These are phyloP conservation scores for Spodoptera frugiperda DNA, from an alignment of 1,140 invertebrate species.

Conservation along the genomic window DNA sequence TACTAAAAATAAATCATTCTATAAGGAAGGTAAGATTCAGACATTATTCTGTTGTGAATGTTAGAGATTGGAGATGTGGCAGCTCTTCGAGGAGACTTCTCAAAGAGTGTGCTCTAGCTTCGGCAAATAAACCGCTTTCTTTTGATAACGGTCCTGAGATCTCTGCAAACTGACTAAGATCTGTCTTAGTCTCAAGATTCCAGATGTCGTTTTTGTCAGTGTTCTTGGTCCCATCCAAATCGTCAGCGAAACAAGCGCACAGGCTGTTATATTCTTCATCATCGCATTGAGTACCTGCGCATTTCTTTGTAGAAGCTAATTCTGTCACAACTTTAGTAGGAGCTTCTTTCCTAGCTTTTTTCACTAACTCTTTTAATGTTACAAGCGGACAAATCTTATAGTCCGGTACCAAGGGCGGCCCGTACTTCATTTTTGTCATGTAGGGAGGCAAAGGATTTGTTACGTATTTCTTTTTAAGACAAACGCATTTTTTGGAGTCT, in stretches of 20 bases:
- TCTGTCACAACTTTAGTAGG: slow-evolving; percentile 24
- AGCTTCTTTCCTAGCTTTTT: slow-evolving; percentile 54
- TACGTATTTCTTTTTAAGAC: slow-evolving; percentile 73
- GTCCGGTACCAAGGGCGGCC: slow-evolving; percentile 60
- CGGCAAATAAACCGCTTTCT: slow-evolving; percentile 46
- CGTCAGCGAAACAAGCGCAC: slow-evolving; percentile 73
- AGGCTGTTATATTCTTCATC: slow-evolving; percentile 69
- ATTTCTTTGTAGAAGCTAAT: slow-evolving; percentile 58
- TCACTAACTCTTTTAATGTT: slow-evolving; percentile 68
- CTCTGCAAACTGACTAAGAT: too few relatives aligned
- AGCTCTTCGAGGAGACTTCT: slow-evolving; percentile 50
- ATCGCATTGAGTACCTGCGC: slow-evolving; percentile 67
- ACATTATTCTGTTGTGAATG: slow-evolving; percentile 51
- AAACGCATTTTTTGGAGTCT: slow-evolving; percentile 65
- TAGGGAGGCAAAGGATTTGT: slow-evolving; percentile 73
- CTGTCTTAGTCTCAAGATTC: too few relatives aligned
- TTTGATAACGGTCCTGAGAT: slow-evolving; percentile 3
- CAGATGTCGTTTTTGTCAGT: too few relatives aligned
- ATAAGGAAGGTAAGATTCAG: background rate
- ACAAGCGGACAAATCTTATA: slow-evolving; percentile 69
- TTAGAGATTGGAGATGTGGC: slow-evolving; percentile 50
- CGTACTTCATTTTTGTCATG: slow-evolving; percentile 71
- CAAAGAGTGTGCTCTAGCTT: slow-evolving; percentile 51
- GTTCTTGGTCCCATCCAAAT: slow-evolving; percentile 24
- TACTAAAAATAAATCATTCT: slow-evolving; percentile 9